Conservation (phyloP, 2,113 vertebrate genomes). For the Labeo catla region DNA sequence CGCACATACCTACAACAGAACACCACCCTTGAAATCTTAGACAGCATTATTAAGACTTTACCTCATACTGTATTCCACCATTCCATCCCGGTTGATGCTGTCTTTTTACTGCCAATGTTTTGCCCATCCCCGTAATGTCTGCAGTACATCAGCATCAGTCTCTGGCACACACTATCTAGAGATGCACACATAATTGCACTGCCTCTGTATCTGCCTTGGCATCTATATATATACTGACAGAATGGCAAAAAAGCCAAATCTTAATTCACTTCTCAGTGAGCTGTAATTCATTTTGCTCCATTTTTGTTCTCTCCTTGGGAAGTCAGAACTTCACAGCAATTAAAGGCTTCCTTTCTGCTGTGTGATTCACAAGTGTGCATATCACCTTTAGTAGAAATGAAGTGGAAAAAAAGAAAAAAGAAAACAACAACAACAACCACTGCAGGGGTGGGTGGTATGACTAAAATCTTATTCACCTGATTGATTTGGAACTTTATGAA, state of each 20-base stretch:
- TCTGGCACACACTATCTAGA: neutral
- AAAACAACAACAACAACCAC: no score
- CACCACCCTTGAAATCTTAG: neutral
- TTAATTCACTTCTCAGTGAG: neutral
- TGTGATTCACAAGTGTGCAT: neutral
- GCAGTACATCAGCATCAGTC: neutral
- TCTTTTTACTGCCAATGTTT: neutral
- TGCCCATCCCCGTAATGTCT: neutral
- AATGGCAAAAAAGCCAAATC: neutral
- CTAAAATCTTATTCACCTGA: no score
- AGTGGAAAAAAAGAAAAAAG: no score
- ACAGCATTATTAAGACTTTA: neutral
- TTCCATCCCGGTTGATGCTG: neutral
- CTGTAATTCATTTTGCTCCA: neutral
- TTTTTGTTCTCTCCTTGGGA: neutral
- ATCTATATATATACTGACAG: neutral
- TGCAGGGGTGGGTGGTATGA: no score
- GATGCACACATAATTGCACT: neutral
- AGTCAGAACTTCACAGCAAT: neutral
- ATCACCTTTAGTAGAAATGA: no score
- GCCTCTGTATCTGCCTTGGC: neutral
- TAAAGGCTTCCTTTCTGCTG: neutral
- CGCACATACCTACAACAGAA: neutral
- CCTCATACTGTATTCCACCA: neutral
- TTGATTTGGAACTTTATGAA: no score